A percentile compares a stretch with the other conserved stretches of the same genome.
These are phyloP conservation scores for Tenebrio molitor DNA, from an alignment of 1,140 invertebrate genomes.

Conservation along the genomic window DNA sequence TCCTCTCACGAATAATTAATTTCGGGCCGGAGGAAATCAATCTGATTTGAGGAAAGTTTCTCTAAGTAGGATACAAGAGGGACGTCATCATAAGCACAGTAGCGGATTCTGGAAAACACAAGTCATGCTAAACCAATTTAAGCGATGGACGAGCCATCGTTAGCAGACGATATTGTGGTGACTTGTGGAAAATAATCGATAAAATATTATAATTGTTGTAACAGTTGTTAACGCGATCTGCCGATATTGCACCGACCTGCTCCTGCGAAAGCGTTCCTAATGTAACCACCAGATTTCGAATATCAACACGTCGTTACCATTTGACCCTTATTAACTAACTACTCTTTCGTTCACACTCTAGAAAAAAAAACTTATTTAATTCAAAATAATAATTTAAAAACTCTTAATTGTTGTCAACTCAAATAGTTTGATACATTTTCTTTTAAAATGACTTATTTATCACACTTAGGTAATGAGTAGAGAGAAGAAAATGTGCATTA, in stretches of 20 bases:
- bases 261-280: not conserved
- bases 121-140: constrained; percentile 66
- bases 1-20: constrained; percentile 41
- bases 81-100: constrained; percentile 66
- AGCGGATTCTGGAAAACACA: constrained; percentile 62
- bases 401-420: too few species aligned
- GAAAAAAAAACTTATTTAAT: too few species aligned
- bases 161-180: constrained; percentile 65
- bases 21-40: constrained; percentile 20
- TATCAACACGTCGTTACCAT: too few species aligned
- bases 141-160: constrained; percentile 62
- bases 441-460: too few species aligned
- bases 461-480: too few species aligned
- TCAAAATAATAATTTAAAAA: too few species aligned
- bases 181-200: constrained; percentile 66
- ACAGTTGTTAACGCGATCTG: constrained; percentile 59
- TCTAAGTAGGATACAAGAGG: constrained; percentile 60
- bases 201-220: constrained; percentile 66
- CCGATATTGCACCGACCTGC: constrained; percentile 8
- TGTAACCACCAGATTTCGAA: not conserved
- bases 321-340: too few species aligned
- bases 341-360: too few species aligned
- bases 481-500: too few species aligned
- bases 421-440: too few species aligned
- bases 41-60: constrained; percentile 27